phyloP scores from a whole-genome alignment of 2,797 vertebrate species.

The Manis crassicaudata region DNA sequence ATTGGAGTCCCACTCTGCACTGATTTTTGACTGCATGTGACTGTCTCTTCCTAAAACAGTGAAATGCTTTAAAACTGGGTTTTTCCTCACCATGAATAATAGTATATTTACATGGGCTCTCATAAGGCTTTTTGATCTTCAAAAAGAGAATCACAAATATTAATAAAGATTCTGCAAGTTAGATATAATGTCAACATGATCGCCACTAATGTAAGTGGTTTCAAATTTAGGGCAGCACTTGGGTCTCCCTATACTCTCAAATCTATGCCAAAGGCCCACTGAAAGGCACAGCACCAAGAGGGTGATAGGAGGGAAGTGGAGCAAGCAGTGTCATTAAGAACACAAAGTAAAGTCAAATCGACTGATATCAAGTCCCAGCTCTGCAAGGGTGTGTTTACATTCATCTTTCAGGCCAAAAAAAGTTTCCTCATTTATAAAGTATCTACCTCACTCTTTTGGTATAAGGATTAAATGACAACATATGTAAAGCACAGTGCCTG shows the following conservation, averaged over 20 bases:
- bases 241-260: neutral
- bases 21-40: neutral
- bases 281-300: neutral
- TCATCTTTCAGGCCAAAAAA: neutral
- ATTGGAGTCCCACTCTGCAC: neutral
- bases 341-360: neutral
- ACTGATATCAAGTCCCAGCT: neutral
- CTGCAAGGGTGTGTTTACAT: neutral
- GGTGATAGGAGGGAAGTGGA: neutral
- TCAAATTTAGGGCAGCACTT: neutral
- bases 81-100: neutral
- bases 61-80: slow-evolving; percentile 16
- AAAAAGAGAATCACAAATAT: slow-evolving; percentile 20
- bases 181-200: neutral
- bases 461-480: neutral
- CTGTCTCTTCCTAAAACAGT: neutral
- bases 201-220: neutral
- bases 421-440: slow-evolving; percentile 27
- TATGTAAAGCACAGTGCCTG: neutral
- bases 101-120: neutral
- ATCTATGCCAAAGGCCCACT: neutral
- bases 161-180: neutral
- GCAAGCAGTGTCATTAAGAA: neutral
- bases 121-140: neutral
- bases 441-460: neutral